Conservation (phyloP, 2,113 vertebrate species). For the Collichthys lucidus region DNA sequence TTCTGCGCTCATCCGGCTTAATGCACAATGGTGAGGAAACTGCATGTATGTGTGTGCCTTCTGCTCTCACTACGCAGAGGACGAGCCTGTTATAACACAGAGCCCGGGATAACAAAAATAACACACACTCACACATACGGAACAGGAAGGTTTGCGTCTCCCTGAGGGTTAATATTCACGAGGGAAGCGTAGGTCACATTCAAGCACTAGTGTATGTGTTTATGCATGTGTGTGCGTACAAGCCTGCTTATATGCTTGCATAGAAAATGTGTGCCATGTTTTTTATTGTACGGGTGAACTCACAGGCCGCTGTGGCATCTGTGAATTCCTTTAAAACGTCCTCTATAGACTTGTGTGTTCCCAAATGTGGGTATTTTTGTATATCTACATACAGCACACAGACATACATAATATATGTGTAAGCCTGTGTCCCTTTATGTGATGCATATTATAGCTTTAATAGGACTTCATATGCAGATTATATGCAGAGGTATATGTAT, state of each 20-base stretch:
- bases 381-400: neutral
- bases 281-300: constrained; percentile 18
- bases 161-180: constrained; percentile 51
- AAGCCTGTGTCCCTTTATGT: neutral
- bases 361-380: neutral
- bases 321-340: neutral
- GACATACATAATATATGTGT: neutral
- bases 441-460: neutral
- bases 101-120: constrained; percentile 10
- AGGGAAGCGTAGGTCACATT: constrained; percentile 49
- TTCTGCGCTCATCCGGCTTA: constrained; percentile 40
- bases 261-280: neutral
- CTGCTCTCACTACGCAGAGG: constrained; percentile 29
- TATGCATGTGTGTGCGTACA: constrained; percentile 14
- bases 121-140: constrained; percentile 37
- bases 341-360: neutral
- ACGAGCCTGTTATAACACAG: constrained; percentile 21
- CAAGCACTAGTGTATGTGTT: constrained; percentile 25
- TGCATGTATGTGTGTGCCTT: constrained; percentile 30
- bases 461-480: neutral
- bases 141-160: constrained; percentile 31
- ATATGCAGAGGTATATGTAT: neutral
- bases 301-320: neutral
- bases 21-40: constrained; percentile 12
- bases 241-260: neutral